Evolutionary conservation across 2,888 invertebrate genomes (phyloP).

Genomic region (Taphrorychus bicolor): DNA sequence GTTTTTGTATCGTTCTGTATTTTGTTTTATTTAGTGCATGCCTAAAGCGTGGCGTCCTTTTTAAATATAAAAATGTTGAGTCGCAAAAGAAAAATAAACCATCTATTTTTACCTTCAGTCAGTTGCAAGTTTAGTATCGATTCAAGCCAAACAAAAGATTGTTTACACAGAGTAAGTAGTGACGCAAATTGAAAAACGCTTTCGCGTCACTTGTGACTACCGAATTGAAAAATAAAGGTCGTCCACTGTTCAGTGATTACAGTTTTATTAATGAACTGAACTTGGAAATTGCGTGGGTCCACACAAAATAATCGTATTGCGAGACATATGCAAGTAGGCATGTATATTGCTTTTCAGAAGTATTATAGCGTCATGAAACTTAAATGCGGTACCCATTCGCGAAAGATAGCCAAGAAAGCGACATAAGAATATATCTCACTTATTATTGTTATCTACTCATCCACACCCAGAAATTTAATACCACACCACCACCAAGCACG

Average conservation of each 20-base stretch:
- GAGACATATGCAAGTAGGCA: too few relatives aligned
- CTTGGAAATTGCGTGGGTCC: neutral
- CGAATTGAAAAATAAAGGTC: neutral
- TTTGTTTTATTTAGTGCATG: too few relatives aligned
- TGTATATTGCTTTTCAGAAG: too few relatives aligned
- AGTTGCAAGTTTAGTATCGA: neutral
- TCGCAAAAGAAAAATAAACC: neutral
- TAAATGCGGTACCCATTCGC: too few relatives aligned
- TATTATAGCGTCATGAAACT: too few relatives aligned
- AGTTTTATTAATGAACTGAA: constrained; percentile 8
- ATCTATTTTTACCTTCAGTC: neutral
- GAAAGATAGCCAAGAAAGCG: too few relatives aligned
- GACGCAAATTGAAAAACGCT: neutral
- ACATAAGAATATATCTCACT: too few relatives aligned
- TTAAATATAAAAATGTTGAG: neutral
- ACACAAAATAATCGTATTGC: neutral
- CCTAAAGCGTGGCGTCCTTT: too few relatives aligned
- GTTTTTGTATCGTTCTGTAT: too few relatives aligned
- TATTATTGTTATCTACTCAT: too few relatives aligned
- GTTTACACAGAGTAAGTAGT: neutral
- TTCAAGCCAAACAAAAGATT: constrained; percentile 4
- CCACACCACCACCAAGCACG: too few relatives aligned
- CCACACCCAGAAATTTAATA: too few relatives aligned
- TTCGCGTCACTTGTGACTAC: neutral
- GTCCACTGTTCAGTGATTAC: neutral